phyloP scores from a whole-genome alignment of 2,113 vertebrate species.

The Chaetorhynchus papuensis region DNA sequence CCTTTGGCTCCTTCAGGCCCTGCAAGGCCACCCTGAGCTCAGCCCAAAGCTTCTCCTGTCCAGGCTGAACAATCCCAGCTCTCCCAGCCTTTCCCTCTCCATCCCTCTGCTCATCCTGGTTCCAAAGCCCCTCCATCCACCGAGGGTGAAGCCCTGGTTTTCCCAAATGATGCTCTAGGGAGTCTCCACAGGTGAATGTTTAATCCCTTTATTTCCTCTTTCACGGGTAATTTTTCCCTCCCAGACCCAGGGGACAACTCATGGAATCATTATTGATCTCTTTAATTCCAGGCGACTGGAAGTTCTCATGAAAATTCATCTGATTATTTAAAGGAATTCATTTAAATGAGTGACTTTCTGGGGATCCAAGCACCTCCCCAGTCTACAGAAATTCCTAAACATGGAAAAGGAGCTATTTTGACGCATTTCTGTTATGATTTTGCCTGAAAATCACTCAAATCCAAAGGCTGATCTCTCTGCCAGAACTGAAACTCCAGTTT shows the following conservation, averaged over 20 bases:
- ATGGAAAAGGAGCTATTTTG: not conserved
- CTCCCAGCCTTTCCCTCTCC: not conserved
- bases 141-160: accelerated
- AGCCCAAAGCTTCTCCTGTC: not conserved
- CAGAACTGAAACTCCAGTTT: not conserved
- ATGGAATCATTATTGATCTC: not conserved
- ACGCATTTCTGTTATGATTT: not conserved
- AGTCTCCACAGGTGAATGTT: not conserved
- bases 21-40: not conserved
- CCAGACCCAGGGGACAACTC: not conserved
- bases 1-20: not conserved
- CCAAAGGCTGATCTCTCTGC: not conserved
- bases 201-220: not conserved
- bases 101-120: not conserved
- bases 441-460: not conserved
- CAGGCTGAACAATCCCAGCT: not conserved
- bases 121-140: not conserved
- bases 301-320: not conserved
- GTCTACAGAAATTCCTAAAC: not conserved
- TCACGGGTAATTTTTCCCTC: not conserved
- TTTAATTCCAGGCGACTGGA: not conserved
- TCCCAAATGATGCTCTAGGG: not conserved
- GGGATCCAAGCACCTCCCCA: not conserved
- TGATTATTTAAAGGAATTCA: not conserved
- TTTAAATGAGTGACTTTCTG: not conserved